Evolutionary conservation across 2,797 vertebrate species (phyloP), one percentile per base, ranked within the genome.

Genomic region (Syngnathus rostellatus): DNA sequence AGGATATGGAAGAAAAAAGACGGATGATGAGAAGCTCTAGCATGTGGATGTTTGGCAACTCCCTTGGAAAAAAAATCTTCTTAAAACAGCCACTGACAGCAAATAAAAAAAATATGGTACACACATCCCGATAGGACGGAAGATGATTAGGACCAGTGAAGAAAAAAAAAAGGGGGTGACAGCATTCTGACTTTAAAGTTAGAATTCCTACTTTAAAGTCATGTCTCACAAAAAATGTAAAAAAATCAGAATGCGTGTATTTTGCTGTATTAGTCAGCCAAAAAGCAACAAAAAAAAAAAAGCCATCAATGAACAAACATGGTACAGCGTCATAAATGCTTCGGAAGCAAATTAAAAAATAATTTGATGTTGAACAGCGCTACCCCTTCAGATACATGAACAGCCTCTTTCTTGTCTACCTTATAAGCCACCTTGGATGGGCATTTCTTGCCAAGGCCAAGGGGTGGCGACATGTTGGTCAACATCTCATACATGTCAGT

Each of bases 401-500:
- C 64, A 68, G 71, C 67, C 82, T 72, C 48, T 66, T 65, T 72
- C 68, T 17, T 59, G 67, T 87, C 88, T 89, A 99, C 97, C 97
- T 99, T 99, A 94, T 99, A 99, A 81, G 97, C 97, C 91, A 99
- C 89, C 91, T 98, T 98, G 94, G 96, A 95, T 88, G 97, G 97
- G 90, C 97, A 99, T 97, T 97, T 98, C 94, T 96, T 99, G 92
- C 97, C 97, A 89, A 99, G 96, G 93, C 97, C 97, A 92, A 99
- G 95, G 82, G 97, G 97, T 83, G 97, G 97, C 82, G 97, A 99
- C 97, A 99, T 99, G 94, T 96, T 94, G 92, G 95, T 98, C 95
- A 99, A 94, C 97, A 99, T 98, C 93, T 99, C 95, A 94, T 99
- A 99, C 97, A 99, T 99, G 93, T 98, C 96, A 94, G 93, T 98